Evolutionary conservation across 1,140 invertebrate genomes (phyloP).

Genomic region (Homarus americanus): DNA sequence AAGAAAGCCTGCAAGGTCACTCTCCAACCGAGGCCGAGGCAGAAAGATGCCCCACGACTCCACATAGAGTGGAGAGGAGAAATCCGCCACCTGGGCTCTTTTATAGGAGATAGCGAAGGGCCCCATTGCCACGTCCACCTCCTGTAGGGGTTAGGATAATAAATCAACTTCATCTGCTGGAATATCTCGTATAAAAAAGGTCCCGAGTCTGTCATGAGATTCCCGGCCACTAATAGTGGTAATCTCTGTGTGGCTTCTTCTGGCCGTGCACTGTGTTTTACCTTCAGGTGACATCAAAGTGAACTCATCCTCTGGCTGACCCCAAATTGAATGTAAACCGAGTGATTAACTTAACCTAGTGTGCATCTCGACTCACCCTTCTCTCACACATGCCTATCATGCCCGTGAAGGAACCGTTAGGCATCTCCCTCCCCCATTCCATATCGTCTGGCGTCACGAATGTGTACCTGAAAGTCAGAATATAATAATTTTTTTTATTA

Average conservation of each 20-base stretch:
- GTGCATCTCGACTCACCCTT: not conserved
- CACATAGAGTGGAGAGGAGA: not conserved
- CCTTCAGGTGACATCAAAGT: not conserved
- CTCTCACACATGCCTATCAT: slow-evolving; percentile 35
- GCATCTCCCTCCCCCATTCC: slow-evolving; percentile 5
- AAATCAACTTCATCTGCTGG: too few species aligned
- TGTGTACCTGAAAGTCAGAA: slow-evolving; percentile 7
- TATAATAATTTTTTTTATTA: not conserved
- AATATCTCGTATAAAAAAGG: too few species aligned
- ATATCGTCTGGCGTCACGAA: not conserved
- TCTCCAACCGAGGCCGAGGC: not conserved
- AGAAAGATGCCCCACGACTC: slow-evolving; percentile 18
- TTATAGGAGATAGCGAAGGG: slow-evolving; percentile 20
- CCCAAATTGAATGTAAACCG: too few species aligned
- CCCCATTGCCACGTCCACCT: slow-evolving; percentile 33
- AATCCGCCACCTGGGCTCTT: slow-evolving; percentile 16
- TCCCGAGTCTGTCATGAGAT: too few species aligned
- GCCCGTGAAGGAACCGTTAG: slow-evolving; percentile 14
- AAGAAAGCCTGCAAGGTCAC: slow-evolving; percentile 9
- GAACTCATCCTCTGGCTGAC: too few species aligned
- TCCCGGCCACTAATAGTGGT: too few species aligned
- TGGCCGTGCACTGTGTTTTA: not conserved
- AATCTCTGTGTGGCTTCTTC: too few species aligned
- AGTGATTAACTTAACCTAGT: too few species aligned
- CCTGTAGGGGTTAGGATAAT: not conserved